These are phyloP conservation scores for Onychomys arenicola DNA, from an alignment of 2,797 vertebrate genomes.

Conservation along the genomic window DNA sequence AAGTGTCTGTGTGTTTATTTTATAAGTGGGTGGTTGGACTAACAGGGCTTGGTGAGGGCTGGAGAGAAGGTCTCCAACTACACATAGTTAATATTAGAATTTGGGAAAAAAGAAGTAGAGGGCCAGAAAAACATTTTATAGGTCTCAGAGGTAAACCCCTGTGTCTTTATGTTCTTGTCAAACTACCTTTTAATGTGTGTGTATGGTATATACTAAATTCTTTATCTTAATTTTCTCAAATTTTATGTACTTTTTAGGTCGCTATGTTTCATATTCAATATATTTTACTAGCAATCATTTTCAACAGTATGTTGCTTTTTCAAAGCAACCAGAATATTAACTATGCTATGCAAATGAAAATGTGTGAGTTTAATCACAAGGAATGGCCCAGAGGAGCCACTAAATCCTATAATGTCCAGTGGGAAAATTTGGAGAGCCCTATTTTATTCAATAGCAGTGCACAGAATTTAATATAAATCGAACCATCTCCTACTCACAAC, in stretches of 20 bases:
- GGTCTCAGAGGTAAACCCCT: neutral
- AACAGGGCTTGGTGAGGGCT: no score
- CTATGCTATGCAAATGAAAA: constrained; percentile 70
- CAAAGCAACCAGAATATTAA: constrained; percentile 62
- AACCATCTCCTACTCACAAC: constrained; percentile 64
- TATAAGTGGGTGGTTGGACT: no score
- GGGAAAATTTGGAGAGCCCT: constrained; percentile 66
- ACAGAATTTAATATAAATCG: constrained; percentile 78
- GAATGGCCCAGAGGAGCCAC: constrained; percentile 53
- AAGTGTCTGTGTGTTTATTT: no score
- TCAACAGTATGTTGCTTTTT: constrained; percentile 4
- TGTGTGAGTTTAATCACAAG: constrained; percentile 66
- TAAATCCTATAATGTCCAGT: constrained; percentile 60
- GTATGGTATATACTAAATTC: neutral
- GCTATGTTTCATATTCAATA: constrained; percentile 1
- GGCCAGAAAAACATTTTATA: neutral
- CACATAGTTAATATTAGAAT: neutral
- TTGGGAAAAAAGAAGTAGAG: neutral
- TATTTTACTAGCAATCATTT: constrained; percentile 46
- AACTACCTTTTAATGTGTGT: neutral
- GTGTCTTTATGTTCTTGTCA: neutral
- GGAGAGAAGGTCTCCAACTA: no score
- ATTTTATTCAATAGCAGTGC: constrained; percentile 36
- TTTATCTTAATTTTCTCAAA: constrained; percentile 42
- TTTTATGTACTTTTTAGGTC: constrained; percentile 35